Evolutionary conservation across 2,797 vertebrate genomes (phyloP).

Genomic region (Synanceia verrucosa): DNA sequence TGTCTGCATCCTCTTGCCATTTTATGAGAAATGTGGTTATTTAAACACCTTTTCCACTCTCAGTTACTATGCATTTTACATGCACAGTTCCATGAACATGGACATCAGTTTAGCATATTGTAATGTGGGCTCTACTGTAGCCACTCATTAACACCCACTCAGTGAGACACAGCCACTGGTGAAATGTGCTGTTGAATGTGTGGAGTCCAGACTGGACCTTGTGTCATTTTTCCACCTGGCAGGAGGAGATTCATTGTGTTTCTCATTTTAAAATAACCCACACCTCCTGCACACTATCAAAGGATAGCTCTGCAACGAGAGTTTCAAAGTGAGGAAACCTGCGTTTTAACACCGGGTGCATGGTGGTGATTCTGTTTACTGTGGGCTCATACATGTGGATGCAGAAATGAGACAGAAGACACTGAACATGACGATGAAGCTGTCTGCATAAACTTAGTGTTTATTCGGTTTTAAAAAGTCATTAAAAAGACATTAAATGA

Average conservation of each 20-base stretch:
- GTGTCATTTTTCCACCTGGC: constrained; percentile 6
- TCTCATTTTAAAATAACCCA: constrained; percentile 11
- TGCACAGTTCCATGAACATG: too few species aligned
- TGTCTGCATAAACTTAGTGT: background rate
- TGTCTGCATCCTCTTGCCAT: too few species aligned
- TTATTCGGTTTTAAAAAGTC: background rate
- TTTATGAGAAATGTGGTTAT: background rate
- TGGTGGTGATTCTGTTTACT: background rate
- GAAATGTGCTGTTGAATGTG: constrained; percentile 11
- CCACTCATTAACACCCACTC: constrained; percentile 2
- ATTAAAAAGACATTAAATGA: background rate
- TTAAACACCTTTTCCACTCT: background rate
- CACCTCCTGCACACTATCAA: background rate
- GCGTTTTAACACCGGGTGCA: background rate
- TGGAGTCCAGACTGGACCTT: constrained; percentile 5
- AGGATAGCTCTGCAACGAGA: background rate
- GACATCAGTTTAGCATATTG: constrained; percentile 4
- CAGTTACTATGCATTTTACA: background rate
- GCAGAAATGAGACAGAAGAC: background rate
- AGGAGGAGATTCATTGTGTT: constrained; percentile 7
- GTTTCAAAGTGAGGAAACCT: background rate
- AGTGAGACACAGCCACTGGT: constrained; percentile 1
- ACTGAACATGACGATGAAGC: background rate
- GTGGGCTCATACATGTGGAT: background rate
- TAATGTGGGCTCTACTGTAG: background rate